Evolutionary conservation across 1,140 invertebrate species (phyloP), one percentile per base, ranked within the genome.

Genomic region (Megalonaias nervosa): DNA sequence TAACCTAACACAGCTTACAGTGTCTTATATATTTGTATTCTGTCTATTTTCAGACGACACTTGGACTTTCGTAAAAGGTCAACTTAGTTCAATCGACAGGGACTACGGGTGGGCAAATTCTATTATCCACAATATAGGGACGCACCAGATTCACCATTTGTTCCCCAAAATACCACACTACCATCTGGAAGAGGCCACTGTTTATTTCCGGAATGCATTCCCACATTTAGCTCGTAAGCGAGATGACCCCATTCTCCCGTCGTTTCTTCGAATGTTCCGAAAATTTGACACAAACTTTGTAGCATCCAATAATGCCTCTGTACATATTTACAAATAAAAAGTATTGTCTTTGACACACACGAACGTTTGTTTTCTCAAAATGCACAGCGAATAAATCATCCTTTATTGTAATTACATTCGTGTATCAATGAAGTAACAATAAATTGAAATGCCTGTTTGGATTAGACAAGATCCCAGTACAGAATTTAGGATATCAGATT

Each of bases 161-260:
- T 92, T 92, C 80, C 84, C 90, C 14, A 89, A 86, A 70, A 86
- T 92, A 38, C 91, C 91, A 12, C 91, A 92, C 81, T 92, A 92
- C 80, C 87, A 91, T 72, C 82, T 92, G 70, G 84, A 89, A 70
- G 90, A 91, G 70, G 91, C 91, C 13, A 92, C 91, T 0, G 26
- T 14, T 5, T 74, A 81, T 67, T 89, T 89, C 80, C 72, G 86
- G 14, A 72, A 79, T 31, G 80, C 76, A 15, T 89, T 88, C 64
- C 88, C 88, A 16, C 71, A 84, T 67, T 82, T 89, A 38, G 85
- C 82, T 23, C 75, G 82, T 23, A 70, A 69, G 0, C 74, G 80
- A 60, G 59, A 80, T 16, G 83, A 86, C 15, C 74, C 79, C 2
- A 86, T 88, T 38, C 38, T 89, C 5, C 80, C 84, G 23, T 80